Conservation (phyloP, 2,888 invertebrate genomes). For the Timandra comae region DNA sequence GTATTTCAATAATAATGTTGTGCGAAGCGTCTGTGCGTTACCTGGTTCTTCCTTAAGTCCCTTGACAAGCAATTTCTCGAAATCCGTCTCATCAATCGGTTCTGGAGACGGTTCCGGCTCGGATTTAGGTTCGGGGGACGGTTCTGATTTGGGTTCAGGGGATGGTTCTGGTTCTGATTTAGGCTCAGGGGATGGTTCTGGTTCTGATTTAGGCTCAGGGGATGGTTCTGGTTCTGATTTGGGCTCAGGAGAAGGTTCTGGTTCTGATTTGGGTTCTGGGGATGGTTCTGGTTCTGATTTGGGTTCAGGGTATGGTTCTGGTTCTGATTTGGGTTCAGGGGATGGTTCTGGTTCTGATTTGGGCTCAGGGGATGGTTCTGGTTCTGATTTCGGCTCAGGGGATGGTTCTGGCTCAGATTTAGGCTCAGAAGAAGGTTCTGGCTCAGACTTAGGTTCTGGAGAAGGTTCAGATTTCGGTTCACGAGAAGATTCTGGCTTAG, state of each 20-base stretch:
- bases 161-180: constrained; percentile 53
- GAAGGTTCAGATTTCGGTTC: constrained; percentile 10
- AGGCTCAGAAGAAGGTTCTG: constrained; percentile 53
- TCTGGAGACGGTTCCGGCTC: constrained; percentile 42
- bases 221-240: constrained; percentile 53
- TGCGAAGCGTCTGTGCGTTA: constrained; percentile 64
- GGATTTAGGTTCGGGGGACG: constrained; percentile 50
- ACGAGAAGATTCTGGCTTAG: constrained; percentile 3
- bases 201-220: constrained; percentile 57
- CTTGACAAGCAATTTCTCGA: constrained; percentile 70
- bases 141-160: constrained; percentile 54
- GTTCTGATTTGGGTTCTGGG: constrained; percentile 58
- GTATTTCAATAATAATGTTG: constrained; percentile 10
- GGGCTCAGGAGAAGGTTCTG: constrained; percentile 56
- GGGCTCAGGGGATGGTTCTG: constrained; percentile 56
- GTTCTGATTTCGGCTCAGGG: constrained; percentile 65
- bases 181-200: too few relatives aligned
- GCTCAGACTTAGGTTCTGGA: constrained; percentile 5
- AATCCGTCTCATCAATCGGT: constrained; percentile 58
- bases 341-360: constrained; percentile 52
- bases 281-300: constrained; percentile 53
- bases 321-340: constrained; percentile 58
- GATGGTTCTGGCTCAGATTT: constrained; percentile 43
- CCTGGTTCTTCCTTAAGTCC: constrained; percentile 70
- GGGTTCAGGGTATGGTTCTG: constrained; percentile 58